Evolutionary conservation across 2,888 invertebrate genomes (phyloP).

Genomic region (Drosophila leonis): DNA sequence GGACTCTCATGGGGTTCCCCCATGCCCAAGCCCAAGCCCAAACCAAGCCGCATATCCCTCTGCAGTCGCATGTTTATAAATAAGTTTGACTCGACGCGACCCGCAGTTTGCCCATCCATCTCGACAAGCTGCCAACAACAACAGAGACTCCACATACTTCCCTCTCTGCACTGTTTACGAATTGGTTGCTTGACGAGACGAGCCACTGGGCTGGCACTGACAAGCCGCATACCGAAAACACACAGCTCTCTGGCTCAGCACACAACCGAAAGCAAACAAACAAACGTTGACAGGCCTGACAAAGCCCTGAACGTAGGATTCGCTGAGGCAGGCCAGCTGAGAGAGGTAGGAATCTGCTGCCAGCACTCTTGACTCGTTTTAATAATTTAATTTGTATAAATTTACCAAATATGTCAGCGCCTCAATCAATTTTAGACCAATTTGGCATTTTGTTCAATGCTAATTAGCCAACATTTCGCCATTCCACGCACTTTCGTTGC

Average conservation of each 20-base stretch:
- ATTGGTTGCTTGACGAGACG: slow-evolving; percentile 36
- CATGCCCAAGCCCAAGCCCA: slow-evolving; percentile 22
- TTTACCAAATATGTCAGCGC: slow-evolving; percentile 73
- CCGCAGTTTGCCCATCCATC: slow-evolving; percentile 62
- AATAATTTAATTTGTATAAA: slow-evolving; percentile 79
- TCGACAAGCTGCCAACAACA: slow-evolving; percentile 36
- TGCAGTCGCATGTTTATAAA: slow-evolving; percentile 58
- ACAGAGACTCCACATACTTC: slow-evolving; percentile 2
- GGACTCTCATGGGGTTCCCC: slow-evolving; percentile 73
- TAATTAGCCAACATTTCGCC: slow-evolving; percentile 50
- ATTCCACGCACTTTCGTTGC: slow-evolving; percentile 34
- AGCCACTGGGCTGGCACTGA: slow-evolving; percentile 72
- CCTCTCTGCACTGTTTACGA: neutral
- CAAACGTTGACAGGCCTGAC: slow-evolving; percentile 53
- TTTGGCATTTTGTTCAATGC: slow-evolving; percentile 33
- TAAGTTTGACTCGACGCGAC: slow-evolving; percentile 60
- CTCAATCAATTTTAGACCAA: slow-evolving; percentile 57
- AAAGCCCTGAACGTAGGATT: slow-evolving; percentile 12
- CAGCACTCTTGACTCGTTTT: slow-evolving; percentile 35
- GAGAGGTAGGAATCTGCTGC: neutral
- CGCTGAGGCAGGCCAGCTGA: neutral
- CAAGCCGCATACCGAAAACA: slow-evolving; percentile 62
- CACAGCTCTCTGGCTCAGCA: slow-evolving; percentile 40
- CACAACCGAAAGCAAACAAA: slow-evolving; percentile 42
- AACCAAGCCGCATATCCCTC: slow-evolving; percentile 18